phyloP scores from a whole-genome alignment of 2,797 vertebrate species.

The Channa striata region DNA sequence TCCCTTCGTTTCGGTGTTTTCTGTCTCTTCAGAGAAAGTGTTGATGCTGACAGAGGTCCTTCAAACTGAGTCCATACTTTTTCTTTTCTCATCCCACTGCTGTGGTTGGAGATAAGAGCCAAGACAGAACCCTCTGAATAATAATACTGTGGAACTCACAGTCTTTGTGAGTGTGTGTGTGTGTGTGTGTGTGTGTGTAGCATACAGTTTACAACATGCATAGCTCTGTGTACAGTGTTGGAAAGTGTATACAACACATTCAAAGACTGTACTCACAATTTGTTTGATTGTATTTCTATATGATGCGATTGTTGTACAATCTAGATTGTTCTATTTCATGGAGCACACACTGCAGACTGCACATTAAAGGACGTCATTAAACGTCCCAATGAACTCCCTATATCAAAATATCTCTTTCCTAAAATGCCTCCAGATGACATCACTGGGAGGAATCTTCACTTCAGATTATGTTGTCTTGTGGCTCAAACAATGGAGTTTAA shows the following conservation, averaged over 20 bases:
- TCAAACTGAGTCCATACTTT: conserved; percentile 59
- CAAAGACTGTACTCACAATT: too few species aligned
- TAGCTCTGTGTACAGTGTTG: conserved; percentile 5
- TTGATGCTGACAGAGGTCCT: conserved; percentile 49
- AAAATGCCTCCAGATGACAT: too few species aligned
- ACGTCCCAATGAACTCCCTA: too few species aligned
- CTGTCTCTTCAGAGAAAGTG: conserved; percentile 54
- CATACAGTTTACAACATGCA: conserved; percentile 5
- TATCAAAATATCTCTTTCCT: too few species aligned
- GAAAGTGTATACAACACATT: background rate
- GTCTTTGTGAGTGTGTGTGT: conserved; percentile 14
- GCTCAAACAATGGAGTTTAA: too few species aligned
- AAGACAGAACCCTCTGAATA: conserved; percentile 59
- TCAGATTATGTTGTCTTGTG: too few species aligned
- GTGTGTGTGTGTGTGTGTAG: background rate
- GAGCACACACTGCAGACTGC: too few species aligned
- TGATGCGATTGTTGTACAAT: background rate
- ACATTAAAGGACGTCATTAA: too few species aligned
- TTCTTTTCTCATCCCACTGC: conserved; percentile 38
- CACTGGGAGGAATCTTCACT: too few species aligned
- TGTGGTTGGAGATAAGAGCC: conserved; percentile 71
- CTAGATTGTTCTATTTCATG: background rate
- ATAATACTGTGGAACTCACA: conserved; percentile 35
- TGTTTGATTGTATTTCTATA: too few species aligned
- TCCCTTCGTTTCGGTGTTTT: conserved; percentile 45